Evolutionary conservation across 2,113 vertebrate species (phyloP).

Genomic region (Lanius collurio): DNA sequence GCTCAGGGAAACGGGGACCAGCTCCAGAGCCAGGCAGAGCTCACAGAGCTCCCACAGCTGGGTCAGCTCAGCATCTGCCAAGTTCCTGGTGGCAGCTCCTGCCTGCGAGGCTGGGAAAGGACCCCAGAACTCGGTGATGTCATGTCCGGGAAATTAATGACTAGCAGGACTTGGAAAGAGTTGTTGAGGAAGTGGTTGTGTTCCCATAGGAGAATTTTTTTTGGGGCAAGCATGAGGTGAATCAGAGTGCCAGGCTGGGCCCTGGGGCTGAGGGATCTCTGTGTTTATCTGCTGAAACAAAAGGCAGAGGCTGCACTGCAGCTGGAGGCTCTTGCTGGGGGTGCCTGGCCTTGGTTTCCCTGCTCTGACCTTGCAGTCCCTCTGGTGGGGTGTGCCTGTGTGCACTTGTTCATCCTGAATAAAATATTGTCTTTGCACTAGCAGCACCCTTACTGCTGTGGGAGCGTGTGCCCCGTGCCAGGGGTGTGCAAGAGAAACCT

Average conservation of each 20-base stretch:
- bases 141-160: neutral
- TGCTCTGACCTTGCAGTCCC: neutral
- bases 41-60: neutral
- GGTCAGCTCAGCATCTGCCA: neutral
- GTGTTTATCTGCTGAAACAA: neutral
- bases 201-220: neutral
- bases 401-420: neutral
- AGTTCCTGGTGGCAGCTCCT: neutral
- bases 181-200: neutral
- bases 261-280: neutral
- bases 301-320: neutral
- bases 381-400: neutral
- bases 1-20: neutral
- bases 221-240: neutral
- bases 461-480: neutral
- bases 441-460: neutral
- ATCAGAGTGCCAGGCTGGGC: neutral
- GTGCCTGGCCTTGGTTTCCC: too few species aligned
- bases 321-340: neutral
- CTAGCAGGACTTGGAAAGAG: neutral
- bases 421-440: rapidly evolving
- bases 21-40: neutral
- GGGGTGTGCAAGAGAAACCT: neutral
- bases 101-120: neutral
- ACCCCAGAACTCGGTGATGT: neutral